Conservation (phyloP, 2,113 vertebrate species). For the Elgaria multicarinata region DNA sequence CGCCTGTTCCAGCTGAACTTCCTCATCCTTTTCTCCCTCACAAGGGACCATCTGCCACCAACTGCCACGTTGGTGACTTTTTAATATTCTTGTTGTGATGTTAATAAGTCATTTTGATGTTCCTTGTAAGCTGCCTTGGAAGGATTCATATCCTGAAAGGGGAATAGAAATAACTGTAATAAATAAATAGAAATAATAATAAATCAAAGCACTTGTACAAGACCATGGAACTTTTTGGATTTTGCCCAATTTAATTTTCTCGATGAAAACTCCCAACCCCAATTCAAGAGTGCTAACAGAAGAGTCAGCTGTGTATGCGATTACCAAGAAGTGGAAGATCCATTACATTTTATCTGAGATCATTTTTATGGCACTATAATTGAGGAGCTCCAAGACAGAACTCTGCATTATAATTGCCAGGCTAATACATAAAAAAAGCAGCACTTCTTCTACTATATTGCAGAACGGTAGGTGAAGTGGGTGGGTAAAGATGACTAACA, state of each 20-base stretch:
- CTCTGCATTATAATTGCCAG: neutral
- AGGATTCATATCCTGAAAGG: too few relatives aligned
- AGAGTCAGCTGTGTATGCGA: conserved; percentile 10
- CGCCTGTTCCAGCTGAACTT: neutral
- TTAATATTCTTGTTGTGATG: too few relatives aligned
- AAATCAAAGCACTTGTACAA: neutral
- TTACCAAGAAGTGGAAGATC: conserved; percentile 29
- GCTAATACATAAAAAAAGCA: conserved; percentile 28
- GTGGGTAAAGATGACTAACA: neutral
- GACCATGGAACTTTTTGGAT: neutral
- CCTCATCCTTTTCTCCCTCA: neutral
- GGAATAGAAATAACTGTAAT: too few relatives aligned
- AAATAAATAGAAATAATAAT: neutral
- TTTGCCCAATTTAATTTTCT: neutral
- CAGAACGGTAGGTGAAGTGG: neutral
- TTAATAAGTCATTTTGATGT: too few relatives aligned
- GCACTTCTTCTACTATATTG: neutral
- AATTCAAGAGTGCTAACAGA: neutral
- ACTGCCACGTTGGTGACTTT: too few relatives aligned
- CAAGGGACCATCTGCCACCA: neutral
- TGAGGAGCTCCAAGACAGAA: conserved; percentile 23
- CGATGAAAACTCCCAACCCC: neutral
- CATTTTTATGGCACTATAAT: conserved; percentile 10
- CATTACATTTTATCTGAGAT: conserved; percentile 32
- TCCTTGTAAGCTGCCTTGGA: neutral